These are phyloP conservation scores for Macrophya annulata DNA, from an alignment of 2,888 invertebrate genomes.

Conservation along the genomic window DNA sequence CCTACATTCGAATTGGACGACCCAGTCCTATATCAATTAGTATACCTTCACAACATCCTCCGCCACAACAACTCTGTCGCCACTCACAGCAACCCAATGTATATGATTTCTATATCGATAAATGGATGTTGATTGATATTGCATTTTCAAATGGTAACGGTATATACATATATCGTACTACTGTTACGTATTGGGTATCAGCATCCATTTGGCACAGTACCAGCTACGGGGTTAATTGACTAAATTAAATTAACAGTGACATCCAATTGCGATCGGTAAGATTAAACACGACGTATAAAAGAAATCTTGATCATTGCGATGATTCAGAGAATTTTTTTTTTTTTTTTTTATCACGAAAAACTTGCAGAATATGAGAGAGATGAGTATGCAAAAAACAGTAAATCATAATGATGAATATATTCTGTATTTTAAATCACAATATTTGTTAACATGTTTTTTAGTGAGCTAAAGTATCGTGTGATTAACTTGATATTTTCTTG, in stretches of 20 bases:
- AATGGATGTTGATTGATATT: slow-evolving; percentile 11
- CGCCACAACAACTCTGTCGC: slow-evolving; percentile 65
- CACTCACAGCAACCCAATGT: slow-evolving; percentile 59
- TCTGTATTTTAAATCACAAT: slow-evolving; percentile 6
- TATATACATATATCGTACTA: background rate
- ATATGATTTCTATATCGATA: background rate
- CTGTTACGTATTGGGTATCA: background rate
- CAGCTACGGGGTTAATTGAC: background rate
- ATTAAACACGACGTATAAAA: background rate
- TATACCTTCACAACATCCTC: slow-evolving; percentile 62
- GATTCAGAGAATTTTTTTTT: background rate
- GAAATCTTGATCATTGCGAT: background rate
- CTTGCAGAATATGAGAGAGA: background rate
- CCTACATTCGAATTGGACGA: slow-evolving; percentile 18
- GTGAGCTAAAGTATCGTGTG: background rate
- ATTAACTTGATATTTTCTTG: slow-evolving; percentile 17
- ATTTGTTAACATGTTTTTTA: background rate
- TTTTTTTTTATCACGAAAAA: background rate
- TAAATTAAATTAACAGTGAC: background rate
- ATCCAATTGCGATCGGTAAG: background rate
- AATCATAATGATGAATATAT: slow-evolving; percentile 5
- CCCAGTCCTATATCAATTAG: slow-evolving; percentile 50
- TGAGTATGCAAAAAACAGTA: background rate
- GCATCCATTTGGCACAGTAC: background rate
- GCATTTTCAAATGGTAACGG: background rate